Base-by-base conservation (phyloP, 2,113 vertebrate genomes). In the Aix galericulata region DNA sequence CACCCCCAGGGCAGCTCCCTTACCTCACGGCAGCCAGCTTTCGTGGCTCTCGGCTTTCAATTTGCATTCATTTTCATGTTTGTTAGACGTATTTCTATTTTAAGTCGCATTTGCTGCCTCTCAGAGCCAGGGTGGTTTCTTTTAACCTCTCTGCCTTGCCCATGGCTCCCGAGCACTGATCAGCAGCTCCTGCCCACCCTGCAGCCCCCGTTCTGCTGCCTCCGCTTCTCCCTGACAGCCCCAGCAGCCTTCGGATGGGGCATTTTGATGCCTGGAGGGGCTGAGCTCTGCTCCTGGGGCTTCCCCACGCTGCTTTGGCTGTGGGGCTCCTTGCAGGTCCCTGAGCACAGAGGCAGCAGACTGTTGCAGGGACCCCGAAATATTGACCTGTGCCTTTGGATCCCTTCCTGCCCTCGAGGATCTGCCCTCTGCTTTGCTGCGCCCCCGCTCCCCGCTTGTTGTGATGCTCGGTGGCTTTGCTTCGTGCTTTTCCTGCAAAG, bases 391-490 rank as follows among this genome's bases (percentile, higher is more conserved):
- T 5, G 22, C 2, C 52, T n/a, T 32, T 9, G 50, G 16, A 7
- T 10, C 63, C 31, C 44, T 23, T 3, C 3, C 6, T 2, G 32
- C 50, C 38, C 75, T 59, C 63, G 15, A 27, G 34, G 32, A 52
- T 2, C 15, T 11, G 16, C 8, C 8, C 22, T 16, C 5, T 5
- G 5, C 25, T 18, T 50, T 15, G 44, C 44, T 0, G 4, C 14
- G 48, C 3, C 9, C n/a, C 20, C 2, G 5, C 2, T 53, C 20
- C 81, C 84, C 1, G 0, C 10, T 59, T 9, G 3, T 22, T 7
- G 2, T 0, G 0, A 7, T 40, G 46, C 25, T 8, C 36, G 0
- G 0, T 38, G 69, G 36, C 27, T 15, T 58, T 58, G 32, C 29
- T 36, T 21, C 9, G n/a, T 27, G 60, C 32, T 58, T 50, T 52